Evolutionary conservation across 2,113 vertebrate species (phyloP), one percentile per base, ranked within the genome.

Genomic region (Misgurnus anguillicaudatus): DNA sequence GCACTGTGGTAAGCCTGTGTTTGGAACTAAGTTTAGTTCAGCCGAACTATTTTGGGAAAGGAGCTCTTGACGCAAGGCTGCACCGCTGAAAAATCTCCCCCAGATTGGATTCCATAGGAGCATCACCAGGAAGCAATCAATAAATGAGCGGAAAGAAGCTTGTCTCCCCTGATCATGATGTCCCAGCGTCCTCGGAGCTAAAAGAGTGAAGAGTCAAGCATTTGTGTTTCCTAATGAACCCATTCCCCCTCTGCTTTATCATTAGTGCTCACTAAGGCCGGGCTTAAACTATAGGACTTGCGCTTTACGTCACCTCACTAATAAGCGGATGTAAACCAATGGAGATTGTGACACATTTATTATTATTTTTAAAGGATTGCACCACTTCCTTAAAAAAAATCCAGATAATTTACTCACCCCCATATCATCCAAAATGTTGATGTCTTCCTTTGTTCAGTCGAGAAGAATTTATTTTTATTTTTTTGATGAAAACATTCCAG

Each of bases 41-140:
- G 70, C 41, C 58, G 7, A 71, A 51, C 80, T 70, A 81, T 81
- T 81, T 81, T 76, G 42, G 41, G 68, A 75, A 80, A 42, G 71
- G 13, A 55, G 79, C 75, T 78, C 79, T 77, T 66, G 77, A 65
- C 70, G 78, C 64, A 78, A 13, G 62, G 53, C 82, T 84, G 75
- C 41, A 58, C 79, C 82, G 75, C 69, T 75, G 75, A 68, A 81
- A 76, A 81, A 68, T 84, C 75, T 68, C 47, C 64, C 75, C 64
- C 75, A 64, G 79, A 81, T 78, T 75, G 70, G 70, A 78, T 81
- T 81, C 75, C 82, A 75, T 80, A 57, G 69, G 60, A 74, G 75
- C 79, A 58, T 84, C 79, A 81, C 72, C 79, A 81, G 79, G 76
- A 81, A 81, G 65, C 79, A 71, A 81, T 81, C 76, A 81, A 82